Evolutionary conservation across 2,888 invertebrate genomes (phyloP).

Genomic region (Ectemnius cavifrons): DNA sequence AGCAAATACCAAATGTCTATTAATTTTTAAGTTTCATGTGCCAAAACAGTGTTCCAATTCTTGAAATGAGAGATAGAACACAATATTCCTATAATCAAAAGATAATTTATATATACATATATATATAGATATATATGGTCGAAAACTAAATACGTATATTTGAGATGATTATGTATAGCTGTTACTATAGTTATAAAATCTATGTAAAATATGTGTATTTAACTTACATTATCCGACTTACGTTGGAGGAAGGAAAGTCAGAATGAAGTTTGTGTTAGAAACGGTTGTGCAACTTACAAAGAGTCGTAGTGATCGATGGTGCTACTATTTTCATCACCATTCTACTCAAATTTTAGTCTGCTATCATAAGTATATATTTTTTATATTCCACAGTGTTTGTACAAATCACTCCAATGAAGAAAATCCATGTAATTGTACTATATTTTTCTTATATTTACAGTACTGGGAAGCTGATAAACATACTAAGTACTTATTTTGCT

Average conservation of each 20-base stretch:
- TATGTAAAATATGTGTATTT: constrained; percentile 10
- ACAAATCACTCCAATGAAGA: background rate
- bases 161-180: constrained; percentile 46
- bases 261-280: background rate
- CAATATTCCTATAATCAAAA: constrained; percentile 42
- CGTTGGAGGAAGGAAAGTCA: background rate
- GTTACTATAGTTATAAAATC: constrained; percentile 14
- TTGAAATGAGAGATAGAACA: constrained; percentile 31
- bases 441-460: too few species aligned
- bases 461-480: too few species aligned
- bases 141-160: constrained; percentile 21
- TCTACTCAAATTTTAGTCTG: background rate
- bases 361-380: constrained; percentile 6
- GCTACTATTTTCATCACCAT: background rate
- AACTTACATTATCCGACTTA: constrained; percentile 21
- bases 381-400: background rate
- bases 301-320: background rate
- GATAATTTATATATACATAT: constrained; percentile 1
- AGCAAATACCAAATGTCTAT: constrained; percentile 52
- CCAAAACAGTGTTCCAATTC: constrained; percentile 59
- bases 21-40: constrained; percentile 51
- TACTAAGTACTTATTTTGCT: too few species aligned
- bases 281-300: too few species aligned
- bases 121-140: constrained; percentile 8
- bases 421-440: background rate